phyloP scores from a whole-genome alignment of 92 coral and sea anemone species.

The Galaxea fascicularis region DNA sequence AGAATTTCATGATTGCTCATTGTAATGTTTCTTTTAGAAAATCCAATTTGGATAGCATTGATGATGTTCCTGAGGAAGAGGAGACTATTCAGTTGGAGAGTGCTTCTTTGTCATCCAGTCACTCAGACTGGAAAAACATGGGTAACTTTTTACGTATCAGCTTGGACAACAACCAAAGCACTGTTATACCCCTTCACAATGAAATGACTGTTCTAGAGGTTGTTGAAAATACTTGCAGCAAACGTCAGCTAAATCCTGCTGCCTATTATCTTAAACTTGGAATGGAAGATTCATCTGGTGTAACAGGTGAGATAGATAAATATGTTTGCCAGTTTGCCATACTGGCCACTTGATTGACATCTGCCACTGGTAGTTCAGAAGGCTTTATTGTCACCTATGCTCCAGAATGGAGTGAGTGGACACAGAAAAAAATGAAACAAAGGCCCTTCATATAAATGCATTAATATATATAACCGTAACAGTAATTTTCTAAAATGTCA shows the following conservation, averaged over 20 bases:
- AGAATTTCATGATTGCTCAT: background rate
- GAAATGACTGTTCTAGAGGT: slow-evolving; percentile 89
- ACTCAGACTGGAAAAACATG: slow-evolving; percentile 92
- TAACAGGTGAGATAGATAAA: slow-evolving; percentile 58
- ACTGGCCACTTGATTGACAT: no score
- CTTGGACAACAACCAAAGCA: slow-evolving; percentile 87
- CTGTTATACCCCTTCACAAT: slow-evolving; percentile 84
- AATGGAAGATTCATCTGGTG: slow-evolving; percentile 73
- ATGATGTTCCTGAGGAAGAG: slow-evolving; percentile 67
- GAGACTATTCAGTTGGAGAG: slow-evolving; percentile 57
- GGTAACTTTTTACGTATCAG: slow-evolving; percentile 92
- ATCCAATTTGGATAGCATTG: slow-evolving; percentile 72
- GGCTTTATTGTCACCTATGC: no score
- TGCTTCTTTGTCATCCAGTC: slow-evolving; percentile 79
- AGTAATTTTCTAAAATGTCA: no score
- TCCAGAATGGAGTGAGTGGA: no score
- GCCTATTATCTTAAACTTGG: slow-evolving; percentile 89
- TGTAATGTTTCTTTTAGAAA: background rate
- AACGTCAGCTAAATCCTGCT: slow-evolving; percentile 86
- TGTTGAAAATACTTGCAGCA: slow-evolving; percentile 82
- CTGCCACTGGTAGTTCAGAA: no score
- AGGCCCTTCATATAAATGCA: no score
- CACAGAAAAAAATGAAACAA: no score
- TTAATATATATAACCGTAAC: no score
- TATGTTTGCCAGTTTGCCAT: background rate